Evolutionary conservation across 2,888 invertebrate genomes (phyloP).

Genomic region (Ennomos quercinarius): DNA sequence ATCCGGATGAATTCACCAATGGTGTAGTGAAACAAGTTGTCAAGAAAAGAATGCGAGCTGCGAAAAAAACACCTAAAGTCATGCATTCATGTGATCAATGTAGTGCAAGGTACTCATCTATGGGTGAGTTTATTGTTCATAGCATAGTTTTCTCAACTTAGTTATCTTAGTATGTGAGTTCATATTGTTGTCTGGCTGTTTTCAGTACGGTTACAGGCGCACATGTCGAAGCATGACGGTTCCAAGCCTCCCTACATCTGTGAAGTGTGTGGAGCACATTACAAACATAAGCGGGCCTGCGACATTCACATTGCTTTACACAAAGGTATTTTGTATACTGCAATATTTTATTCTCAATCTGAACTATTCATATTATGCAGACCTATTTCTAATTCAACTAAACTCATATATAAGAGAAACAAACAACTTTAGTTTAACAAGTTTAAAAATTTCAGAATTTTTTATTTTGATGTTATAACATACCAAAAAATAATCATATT

Average conservation of each 20-base stretch:
- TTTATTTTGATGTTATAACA: too few species aligned
- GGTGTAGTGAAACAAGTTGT: slow-evolving; percentile 46
- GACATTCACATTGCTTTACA: slow-evolving; percentile 87
- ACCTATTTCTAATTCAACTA: too few species aligned
- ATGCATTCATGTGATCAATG: slow-evolving; percentile 75
- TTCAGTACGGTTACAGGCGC: slow-evolving; percentile 72
- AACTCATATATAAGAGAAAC: too few species aligned
- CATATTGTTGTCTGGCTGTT: too few species aligned
- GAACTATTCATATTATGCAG: too few species aligned
- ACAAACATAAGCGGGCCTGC: slow-evolving; percentile 87
- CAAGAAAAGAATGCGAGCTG: slow-evolving; percentile 45
- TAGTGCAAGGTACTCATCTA: slow-evolving; percentile 68
- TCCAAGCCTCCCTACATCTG: slow-evolving; percentile 82
- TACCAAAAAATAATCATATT: too few species aligned
- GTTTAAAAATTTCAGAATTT: too few species aligned
- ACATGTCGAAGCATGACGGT: slow-evolving; percentile 74
- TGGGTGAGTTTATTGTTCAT: slow-evolving; percentile 52
- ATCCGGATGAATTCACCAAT: slow-evolving; percentile 33
- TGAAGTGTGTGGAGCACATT: slow-evolving; percentile 86
- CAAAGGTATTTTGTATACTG: slow-evolving; percentile 60
- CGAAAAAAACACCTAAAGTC: slow-evolving; percentile 53
- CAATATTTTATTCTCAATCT: too few species aligned
- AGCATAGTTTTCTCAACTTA: not conserved
- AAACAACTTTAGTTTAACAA: too few species aligned
- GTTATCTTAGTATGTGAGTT: not conserved